Evolutionary conservation across 2,888 invertebrate genomes (phyloP), one percentile per base, ranked within the genome.

Genomic region (Pelosia muscerda): DNA sequence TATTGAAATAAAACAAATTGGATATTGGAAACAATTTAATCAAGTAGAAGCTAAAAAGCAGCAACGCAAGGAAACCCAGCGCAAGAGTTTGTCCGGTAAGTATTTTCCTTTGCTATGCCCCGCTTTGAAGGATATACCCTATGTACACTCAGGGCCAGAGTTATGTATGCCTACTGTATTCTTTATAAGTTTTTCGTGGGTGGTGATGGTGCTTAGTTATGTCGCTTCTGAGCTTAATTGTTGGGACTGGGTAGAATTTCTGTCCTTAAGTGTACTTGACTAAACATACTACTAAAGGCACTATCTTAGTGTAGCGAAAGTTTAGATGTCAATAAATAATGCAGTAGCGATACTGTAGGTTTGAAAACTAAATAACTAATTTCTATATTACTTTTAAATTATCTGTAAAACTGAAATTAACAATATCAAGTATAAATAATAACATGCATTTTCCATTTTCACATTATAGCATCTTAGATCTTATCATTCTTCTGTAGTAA

Each of bases 11-110:
- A 53, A 83, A 83, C 82, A 82, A 79, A 79, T 86, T 81, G 87
- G 86, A 88, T 83, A 81, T 81, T 83, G 86, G 87, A 70, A 71
- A 77, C n/a, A 71, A 80, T 85, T 87, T 84, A 86, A 89, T 91
- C 92, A 89, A 90, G 90, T 96, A 98, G 98, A 98, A 97, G 98
- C 97, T 96, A 98, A 98, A 98, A 98, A 98, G 97, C 97, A 97
- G 96, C 97, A 97, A 96, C 97, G 97, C 96, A 98, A 97, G 96
- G 89, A 81, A 78, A 83, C 87, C 56, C 93, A 93, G 71, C 92
- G 94, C 89, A 98, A 98, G 96, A 98, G 97, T 94, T 95, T 97
- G 95, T 96, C 97, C 96, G 98, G 98, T 98, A 97, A 98, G 96
- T 96, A 92, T 88, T 68, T 71, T 91, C 92, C 93, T 93, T 93